Percentiles rank a stretch among this genome's conserved stretches.
These are phyloP conservation scores for Pseudois nayaur DNA, from an alignment of 2,113 vertebrate species.

Conservation along the genomic window DNA sequence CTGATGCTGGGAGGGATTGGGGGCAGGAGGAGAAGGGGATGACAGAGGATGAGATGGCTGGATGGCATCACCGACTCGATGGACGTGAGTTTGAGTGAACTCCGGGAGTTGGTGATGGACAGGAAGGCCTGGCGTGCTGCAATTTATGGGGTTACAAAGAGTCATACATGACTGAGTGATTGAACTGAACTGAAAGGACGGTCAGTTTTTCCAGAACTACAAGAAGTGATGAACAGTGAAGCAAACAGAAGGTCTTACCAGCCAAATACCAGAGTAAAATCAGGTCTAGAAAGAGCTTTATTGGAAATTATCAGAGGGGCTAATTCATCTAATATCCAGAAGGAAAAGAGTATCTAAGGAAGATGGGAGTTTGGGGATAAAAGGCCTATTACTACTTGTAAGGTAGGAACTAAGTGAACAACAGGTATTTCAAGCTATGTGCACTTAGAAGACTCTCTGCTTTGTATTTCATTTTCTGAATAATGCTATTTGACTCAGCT, in stretches of 20 bases:
- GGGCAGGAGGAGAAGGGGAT: too few species aligned
- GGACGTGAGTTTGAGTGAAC: too few species aligned
- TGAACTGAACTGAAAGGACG: too few species aligned
- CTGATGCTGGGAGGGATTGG: too few species aligned
- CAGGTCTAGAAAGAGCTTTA: not conserved
- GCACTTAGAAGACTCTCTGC: not conserved
- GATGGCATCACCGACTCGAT: too few species aligned
- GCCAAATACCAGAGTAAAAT: not conserved
- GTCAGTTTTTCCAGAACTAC: not conserved
- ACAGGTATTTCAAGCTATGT: not conserved
- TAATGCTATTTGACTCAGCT: not conserved
- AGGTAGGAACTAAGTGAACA: not conserved
- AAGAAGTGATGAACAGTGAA: not conserved
- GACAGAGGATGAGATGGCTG: too few species aligned
- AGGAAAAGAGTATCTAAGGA: not conserved
- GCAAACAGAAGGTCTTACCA: not conserved
- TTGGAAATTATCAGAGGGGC: not conserved
- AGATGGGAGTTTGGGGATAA: not conserved
- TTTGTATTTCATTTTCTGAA: not conserved
- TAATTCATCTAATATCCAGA: not conserved
- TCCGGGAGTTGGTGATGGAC: too few species aligned
- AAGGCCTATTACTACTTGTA: not conserved
- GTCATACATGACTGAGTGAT: accelerated
- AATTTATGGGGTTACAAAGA: too few species aligned
- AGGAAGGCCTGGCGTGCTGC: too few species aligned